These are phyloP conservation scores for Zophobas morio DNA, from an alignment of 1,140 invertebrate genomes.

Conservation along the genomic window DNA sequence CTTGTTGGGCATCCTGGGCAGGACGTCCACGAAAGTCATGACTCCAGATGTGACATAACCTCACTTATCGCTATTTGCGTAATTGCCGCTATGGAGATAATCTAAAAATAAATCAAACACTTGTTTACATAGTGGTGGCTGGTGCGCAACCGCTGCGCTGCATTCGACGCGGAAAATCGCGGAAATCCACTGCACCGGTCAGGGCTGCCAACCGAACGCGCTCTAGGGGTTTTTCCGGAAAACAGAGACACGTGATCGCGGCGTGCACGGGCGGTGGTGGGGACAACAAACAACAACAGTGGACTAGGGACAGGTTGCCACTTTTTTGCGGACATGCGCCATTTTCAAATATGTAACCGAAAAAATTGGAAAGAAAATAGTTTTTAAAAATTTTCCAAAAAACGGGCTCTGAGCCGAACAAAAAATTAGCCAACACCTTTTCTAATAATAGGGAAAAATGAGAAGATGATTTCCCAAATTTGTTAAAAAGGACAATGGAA, in stretches of 20 bases:
- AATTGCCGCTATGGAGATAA: slow-evolving; percentile 33
- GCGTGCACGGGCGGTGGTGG: not conserved
- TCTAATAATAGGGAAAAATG: too few species aligned
- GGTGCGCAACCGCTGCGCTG: slow-evolving; percentile 22
- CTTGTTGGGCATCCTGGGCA: slow-evolving; percentile 72
- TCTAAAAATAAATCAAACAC: slow-evolving; percentile 39
- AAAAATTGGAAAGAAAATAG: too few species aligned
- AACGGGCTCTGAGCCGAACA: too few species aligned
- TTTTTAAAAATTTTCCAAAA: too few species aligned
- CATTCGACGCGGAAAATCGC: not conserved
- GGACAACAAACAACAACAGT: too few species aligned
- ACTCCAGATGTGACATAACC: slow-evolving; percentile 26
- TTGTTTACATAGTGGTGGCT: slow-evolving; percentile 40
- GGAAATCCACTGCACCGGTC: slow-evolving; percentile 24
- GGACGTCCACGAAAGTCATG: slow-evolving; percentile 42
- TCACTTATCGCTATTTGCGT: slow-evolving; percentile 41
- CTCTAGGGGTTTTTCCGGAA: not conserved
- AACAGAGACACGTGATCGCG: not conserved
- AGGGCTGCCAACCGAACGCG: slow-evolving; percentile 4
- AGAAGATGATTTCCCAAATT: too few species aligned
- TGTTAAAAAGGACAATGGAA: too few species aligned
- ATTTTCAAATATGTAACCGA: too few species aligned
- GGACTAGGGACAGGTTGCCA: too few species aligned
- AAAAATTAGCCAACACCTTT: too few species aligned
- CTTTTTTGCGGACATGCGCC: too few species aligned